These are phyloP conservation scores for Heliconius hortense DNA, from an alignment of 2,888 invertebrate species.

Conservation along the genomic window DNA sequence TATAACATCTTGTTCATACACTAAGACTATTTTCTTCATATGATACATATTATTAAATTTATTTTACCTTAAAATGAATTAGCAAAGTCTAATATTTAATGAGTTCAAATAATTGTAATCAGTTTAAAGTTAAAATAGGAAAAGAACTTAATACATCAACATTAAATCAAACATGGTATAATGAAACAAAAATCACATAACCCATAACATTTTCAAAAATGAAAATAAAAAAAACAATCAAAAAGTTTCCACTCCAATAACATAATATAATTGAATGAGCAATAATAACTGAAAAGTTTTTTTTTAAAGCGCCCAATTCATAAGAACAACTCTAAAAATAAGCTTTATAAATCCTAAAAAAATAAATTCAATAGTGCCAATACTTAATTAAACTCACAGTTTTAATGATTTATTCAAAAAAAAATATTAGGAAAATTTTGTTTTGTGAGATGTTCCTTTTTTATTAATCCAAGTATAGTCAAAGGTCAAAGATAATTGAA, in stretches of 20 bases:
- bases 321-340: not conserved
- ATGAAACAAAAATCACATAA: not conserved
- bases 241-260: not conserved
- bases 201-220: not conserved
- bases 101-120: not conserved
- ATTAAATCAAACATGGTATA: not conserved
- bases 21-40: conserved; percentile 18
- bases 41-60: not conserved
- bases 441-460: not conserved
- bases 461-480: not conserved
- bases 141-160: conserved; percentile 1
- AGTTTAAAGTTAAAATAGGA: not conserved
- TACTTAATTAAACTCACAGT: not conserved
- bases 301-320: not conserved
- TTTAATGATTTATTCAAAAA: not conserved
- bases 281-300: not conserved
- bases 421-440: not conserved
- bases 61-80: conserved; percentile 13
- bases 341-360: not conserved
- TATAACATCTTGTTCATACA: conserved; percentile 22
- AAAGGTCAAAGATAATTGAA: not conserved
- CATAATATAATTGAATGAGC: not conserved
- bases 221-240: not conserved
- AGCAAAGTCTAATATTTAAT: not conserved
- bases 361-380: not conserved